A percentile compares a stretch with the other conserved stretches of the same genome.
Conservation (phyloP, 2,113 vertebrate species). For the Cyanoderma ruficeps region DNA sequence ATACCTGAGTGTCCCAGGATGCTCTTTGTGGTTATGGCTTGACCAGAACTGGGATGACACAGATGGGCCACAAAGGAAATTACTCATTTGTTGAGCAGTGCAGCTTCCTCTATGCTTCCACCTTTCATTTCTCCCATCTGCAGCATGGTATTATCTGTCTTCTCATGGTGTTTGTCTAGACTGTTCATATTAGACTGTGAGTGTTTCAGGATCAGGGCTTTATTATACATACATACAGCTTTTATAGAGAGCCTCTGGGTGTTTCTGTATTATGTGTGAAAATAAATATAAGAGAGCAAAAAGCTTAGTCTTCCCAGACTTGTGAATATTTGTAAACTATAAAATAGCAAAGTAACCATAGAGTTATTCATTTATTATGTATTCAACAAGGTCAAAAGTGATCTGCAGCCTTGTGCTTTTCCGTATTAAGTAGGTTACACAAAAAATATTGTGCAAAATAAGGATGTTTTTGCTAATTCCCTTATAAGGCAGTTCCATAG, state of each 20-base stretch:
- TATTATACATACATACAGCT: background rate
- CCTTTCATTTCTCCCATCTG: background rate
- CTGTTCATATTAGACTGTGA: background rate
- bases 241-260: background rate
- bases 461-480: background rate
- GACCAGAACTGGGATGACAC: background rate
- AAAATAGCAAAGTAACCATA: background rate
- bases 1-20: accelerated
- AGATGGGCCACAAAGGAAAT: background rate
- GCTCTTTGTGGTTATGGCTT: background rate
- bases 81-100: accelerated
- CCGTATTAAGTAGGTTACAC: background rate
- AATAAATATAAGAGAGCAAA: background rate
- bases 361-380: background rate
- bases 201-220: background rate
- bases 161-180: background rate
- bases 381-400: background rate
- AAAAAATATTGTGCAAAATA: background rate
- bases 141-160: background rate
- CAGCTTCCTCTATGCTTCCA: background rate
- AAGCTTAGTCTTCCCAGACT: background rate
- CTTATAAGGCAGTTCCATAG: background rate
- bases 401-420: background rate
- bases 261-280: background rate
- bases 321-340: background rate